A percentile compares a stretch with the other conserved stretches of the same genome.
Conservation (phyloP, 2,797 vertebrate species). For the Phrynocephalus vlangalii region DNA sequence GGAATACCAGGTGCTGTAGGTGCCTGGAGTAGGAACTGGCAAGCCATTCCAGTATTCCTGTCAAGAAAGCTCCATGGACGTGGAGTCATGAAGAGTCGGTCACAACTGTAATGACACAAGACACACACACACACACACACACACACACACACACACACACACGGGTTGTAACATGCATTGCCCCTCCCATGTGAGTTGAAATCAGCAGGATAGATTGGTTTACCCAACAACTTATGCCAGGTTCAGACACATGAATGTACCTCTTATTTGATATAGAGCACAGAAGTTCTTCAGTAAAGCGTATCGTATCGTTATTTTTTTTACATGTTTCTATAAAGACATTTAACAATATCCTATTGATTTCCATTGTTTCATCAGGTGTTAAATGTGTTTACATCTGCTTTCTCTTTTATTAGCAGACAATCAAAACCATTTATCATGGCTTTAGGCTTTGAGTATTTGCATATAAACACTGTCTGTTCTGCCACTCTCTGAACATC, state of each 20-base stretch:
- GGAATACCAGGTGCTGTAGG: no score
- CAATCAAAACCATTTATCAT: conserved; percentile 22
- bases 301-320: no score
- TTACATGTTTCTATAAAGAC: not conserved
- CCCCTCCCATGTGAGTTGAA: no score
- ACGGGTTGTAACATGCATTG: no score
- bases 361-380: conserved; percentile 32
- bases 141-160: no score
- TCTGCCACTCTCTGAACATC: conserved; percentile 28
- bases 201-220: no score
- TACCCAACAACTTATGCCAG: not conserved
- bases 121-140: no score
- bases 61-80: no score
- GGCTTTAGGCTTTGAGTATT: conserved; percentile 26
- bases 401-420: conserved; percentile 24
- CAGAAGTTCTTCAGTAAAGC: not conserved
- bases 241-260: conserved; percentile 7
- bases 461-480: conserved; percentile 36
- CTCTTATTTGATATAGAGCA: not conserved
- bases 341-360: conserved; percentile 22
- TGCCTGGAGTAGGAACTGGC: no score
- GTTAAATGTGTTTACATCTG: conserved; percentile 14
- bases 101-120: no score
- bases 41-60: no score
- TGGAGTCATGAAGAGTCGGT: no score